A percentile compares a stretch with the other conserved stretches of the same genome.
Evolutionary conservation across 2,113 vertebrate species (phyloP).

Genomic region (Apus apus): DNA sequence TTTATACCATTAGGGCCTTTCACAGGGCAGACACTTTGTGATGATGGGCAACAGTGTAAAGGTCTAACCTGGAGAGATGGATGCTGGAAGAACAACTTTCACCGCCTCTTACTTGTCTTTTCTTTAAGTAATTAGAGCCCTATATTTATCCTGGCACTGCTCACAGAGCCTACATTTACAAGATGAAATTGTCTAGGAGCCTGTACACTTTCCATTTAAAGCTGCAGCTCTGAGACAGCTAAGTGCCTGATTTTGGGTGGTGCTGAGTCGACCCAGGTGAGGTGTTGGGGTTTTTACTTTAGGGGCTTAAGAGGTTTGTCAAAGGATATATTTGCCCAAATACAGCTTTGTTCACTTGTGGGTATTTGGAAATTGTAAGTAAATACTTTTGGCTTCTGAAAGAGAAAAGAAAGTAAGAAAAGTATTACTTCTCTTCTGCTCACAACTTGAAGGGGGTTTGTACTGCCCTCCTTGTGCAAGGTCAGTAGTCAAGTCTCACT

Average conservation of each 20-base stretch:
- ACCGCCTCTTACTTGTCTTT: not conserved
- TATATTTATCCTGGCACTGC: slow-evolving; percentile 41
- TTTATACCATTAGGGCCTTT: not conserved
- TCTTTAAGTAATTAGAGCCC: slow-evolving; percentile 24
- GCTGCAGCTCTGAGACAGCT: not conserved
- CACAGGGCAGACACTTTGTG: not conserved
- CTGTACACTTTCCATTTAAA: not conserved
- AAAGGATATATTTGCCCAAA: not conserved
- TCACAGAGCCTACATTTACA: slow-evolving; percentile 26
- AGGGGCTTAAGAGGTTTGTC: not conserved
- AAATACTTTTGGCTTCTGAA: not conserved
- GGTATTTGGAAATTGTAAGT: not conserved
- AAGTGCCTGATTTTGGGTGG: not conserved
- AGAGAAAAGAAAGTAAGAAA: not conserved
- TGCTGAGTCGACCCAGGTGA: not conserved
- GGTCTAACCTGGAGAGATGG: not conserved
- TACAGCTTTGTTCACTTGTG: not conserved
- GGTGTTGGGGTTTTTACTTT: not conserved
- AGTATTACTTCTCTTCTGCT: not conserved
- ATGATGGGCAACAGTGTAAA: not conserved
- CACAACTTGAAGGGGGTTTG: not conserved
- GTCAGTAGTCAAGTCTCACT: not conserved
- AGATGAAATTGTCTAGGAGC: slow-evolving; percentile 16
- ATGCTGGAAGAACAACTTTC: not conserved
- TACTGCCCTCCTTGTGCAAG: not conserved